A percentile compares a stretch with the other conserved stretches of the same genome.
These are phyloP conservation scores for Catamblyrhynchus diadema DNA, from an alignment of 2,797 vertebrate species.

Conservation along the genomic window DNA sequence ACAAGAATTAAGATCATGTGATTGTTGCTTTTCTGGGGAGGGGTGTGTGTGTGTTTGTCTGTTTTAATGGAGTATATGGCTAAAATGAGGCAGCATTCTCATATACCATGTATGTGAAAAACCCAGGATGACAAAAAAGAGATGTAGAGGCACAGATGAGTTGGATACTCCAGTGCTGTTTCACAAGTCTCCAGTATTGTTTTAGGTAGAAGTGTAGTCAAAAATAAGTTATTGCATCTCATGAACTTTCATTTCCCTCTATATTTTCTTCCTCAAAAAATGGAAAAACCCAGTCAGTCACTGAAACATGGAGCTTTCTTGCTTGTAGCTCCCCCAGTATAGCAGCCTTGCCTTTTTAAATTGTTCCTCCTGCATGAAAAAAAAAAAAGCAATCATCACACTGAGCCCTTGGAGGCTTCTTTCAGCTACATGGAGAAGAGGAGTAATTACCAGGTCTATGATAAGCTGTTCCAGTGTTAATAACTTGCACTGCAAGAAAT, in stretches of 20 bases:
- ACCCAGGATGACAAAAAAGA: background rate
- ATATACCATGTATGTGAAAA: background rate
- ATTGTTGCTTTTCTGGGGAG: background rate
- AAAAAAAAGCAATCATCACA: background rate
- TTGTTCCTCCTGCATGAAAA: background rate
- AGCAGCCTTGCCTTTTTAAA: background rate
- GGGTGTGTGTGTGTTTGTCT: background rate
- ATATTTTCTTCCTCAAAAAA: rapidly evolving
- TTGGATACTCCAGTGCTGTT: background rate
- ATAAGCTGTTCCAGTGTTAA: background rate
- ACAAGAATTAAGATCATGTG: background rate
- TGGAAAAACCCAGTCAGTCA: background rate
- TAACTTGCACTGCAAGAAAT: background rate
- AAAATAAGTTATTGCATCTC: background rate
- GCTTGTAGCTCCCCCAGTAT: background rate
- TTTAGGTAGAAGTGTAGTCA: background rate
- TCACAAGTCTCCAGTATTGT: background rate
- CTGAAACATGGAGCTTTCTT: background rate
- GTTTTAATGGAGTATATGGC: background rate
- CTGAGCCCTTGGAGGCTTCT: background rate
- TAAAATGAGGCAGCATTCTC: background rate
- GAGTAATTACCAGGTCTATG: background rate
- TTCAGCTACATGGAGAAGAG: background rate
- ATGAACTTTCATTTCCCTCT: background rate
- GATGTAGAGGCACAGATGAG: background rate